Conservation (phyloP, 2,888 invertebrate genomes). For the Hedya salicella region DNA sequence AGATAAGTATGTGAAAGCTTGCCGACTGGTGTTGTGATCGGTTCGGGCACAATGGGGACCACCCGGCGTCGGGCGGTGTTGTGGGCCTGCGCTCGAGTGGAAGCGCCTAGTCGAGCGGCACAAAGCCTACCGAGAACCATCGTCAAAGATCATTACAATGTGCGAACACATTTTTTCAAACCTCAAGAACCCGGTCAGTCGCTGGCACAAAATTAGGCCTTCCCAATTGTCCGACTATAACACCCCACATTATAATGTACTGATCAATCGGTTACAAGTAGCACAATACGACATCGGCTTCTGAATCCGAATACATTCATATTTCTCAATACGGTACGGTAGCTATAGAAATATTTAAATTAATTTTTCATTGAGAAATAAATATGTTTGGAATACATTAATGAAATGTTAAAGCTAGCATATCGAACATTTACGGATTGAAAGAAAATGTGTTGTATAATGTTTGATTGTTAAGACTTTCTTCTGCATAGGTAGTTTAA, state of each 20-base stretch:
- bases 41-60: constrained; percentile 68
- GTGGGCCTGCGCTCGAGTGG: constrained; percentile 69
- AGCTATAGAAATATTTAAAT: constrained; percentile 39
- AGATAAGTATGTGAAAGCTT: constrained; percentile 45
- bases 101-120: constrained; percentile 56
- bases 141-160: constrained; percentile 67
- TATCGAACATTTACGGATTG: neutral
- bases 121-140: constrained; percentile 60
- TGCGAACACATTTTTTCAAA: constrained; percentile 53
- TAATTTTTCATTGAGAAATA: constrained; percentile 33
- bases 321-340: constrained; percentile 55
- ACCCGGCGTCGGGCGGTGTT: constrained; percentile 71
- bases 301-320: constrained; percentile 51
- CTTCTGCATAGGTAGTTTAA: neutral
- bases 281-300: constrained; percentile 51
- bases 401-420: constrained; percentile 6
- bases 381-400: constrained; percentile 1
- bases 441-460: neutral
- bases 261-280: constrained; percentile 58
- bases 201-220: constrained; percentile 66
- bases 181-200: constrained; percentile 48
- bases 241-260: constrained; percentile 58
- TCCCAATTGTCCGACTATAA: constrained; percentile 68
- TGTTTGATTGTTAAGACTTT: neutral
- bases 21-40: constrained; percentile 66